Conservation (phyloP, 1,140 invertebrate genomes). For the Polypedilum pembai region DNA sequence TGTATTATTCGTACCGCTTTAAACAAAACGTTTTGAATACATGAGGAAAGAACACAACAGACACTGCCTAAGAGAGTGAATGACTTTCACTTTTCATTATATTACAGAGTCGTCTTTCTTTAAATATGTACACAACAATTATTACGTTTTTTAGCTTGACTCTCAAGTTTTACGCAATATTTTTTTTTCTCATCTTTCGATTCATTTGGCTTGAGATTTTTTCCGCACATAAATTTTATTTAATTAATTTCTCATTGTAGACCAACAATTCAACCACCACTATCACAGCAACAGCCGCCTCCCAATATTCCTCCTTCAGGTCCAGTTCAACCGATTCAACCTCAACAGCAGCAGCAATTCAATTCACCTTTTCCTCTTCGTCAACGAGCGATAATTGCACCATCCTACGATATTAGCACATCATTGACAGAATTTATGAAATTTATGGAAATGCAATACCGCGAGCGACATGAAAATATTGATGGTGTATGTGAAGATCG, state of each 20-base stretch:
- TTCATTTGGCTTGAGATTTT: background rate
- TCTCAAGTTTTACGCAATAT: background rate
- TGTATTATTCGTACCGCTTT: background rate
- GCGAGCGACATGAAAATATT: background rate
- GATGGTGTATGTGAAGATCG: background rate
- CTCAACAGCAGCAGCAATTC: background rate
- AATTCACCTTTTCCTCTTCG: background rate
- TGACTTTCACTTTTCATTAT: constrained; percentile 12
- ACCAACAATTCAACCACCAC: background rate
- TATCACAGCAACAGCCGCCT: constrained; percentile 1
- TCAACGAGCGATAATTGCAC: background rate
- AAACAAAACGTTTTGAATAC: background rate
- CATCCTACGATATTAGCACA: background rate
- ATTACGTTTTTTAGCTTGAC: background rate
- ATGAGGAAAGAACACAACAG: background rate
- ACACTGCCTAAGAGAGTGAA: background rate
- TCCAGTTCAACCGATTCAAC: background rate
- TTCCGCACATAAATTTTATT: background rate
- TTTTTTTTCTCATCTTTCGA: background rate
- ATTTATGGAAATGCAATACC: background rate
- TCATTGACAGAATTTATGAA: constrained; percentile 3
- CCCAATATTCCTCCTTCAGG: background rate
- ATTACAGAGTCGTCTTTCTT: background rate
- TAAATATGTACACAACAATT: constrained; percentile 6
- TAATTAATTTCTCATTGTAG: background rate